phyloP scores from a whole-genome alignment of 2,888 invertebrate genomes.

The Metopia argyrocephala region DNA sequence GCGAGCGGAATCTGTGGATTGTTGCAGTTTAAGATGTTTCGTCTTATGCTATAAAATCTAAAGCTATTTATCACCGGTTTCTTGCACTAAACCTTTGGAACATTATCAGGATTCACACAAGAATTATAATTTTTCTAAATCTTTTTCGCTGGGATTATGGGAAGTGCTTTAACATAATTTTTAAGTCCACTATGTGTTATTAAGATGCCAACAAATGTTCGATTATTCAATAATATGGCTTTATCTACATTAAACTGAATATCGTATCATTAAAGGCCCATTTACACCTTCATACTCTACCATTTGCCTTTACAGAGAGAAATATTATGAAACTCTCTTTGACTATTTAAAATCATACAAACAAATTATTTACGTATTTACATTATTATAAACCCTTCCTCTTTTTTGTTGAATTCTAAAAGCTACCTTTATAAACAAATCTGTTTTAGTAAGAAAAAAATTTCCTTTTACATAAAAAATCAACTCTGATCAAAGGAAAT shows the following conservation, averaged over 20 bases:
- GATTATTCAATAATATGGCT: constrained; percentile 85
- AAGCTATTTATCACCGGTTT: constrained; percentile 77
- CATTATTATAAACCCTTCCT: too few relatives aligned
- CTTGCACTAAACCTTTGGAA: constrained; percentile 80
- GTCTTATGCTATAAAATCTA: constrained; percentile 67
- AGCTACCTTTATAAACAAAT: too few relatives aligned
- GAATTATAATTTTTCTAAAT: constrained; percentile 66
- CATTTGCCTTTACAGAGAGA: too few relatives aligned
- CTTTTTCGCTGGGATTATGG: constrained; percentile 67
- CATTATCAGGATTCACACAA: constrained; percentile 43
- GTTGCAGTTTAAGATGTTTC: constrained; percentile 65
- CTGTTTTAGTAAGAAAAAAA: too few relatives aligned
- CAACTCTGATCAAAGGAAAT: too few relatives aligned
- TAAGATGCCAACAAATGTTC: constrained; percentile 86
- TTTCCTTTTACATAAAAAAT: too few relatives aligned
- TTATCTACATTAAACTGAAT: constrained; percentile 83
- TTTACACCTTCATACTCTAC: too few relatives aligned
- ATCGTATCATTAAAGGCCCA: constrained; percentile 90
- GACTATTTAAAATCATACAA: too few relatives aligned
- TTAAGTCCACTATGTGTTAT: constrained; percentile 87
- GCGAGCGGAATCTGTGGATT: constrained; percentile 55
- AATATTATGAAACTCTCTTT: too few relatives aligned
- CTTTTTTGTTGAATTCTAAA: too few relatives aligned
- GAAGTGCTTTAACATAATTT: constrained; percentile 81
- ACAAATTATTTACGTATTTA: too few relatives aligned